phyloP scores from a whole-genome alignment of 2,113 vertebrate genomes.

The Proterorhinus semilunaris region DNA sequence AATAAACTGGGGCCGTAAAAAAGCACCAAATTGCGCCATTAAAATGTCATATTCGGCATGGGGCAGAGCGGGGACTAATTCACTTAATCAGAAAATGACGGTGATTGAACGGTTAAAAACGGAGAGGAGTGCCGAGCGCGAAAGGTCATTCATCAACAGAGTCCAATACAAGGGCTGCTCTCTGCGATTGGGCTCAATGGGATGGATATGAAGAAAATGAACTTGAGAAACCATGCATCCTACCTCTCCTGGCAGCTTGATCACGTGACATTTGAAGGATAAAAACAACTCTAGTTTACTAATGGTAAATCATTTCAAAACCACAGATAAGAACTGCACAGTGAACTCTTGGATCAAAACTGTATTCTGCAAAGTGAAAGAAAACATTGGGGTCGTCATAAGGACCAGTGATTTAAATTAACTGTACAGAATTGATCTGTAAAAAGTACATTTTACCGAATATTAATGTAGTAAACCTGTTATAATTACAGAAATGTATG shows the following conservation, averaged over 20 bases:
- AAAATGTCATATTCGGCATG: conserved; percentile 51
- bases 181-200: conserved; percentile 26
- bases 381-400: too few species aligned
- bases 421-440: too few species aligned
- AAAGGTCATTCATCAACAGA: conserved; percentile 56
- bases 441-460: too few species aligned
- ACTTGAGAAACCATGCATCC: conserved; percentile 29
- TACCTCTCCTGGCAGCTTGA: conserved; percentile 26
- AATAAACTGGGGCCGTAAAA: conserved; percentile 50
- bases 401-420: too few species aligned
- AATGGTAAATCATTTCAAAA: conserved; percentile 27
- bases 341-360: too few species aligned
- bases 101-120: conserved; percentile 35
- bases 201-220: conserved; percentile 20
- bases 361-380: too few species aligned
- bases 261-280: conserved; percentile 36
- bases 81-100: conserved; percentile 50
- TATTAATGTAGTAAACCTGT: too few species aligned
- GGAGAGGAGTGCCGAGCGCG: conserved; percentile 21
- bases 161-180: conserved; percentile 32
- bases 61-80: conserved; percentile 39
- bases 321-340: too few species aligned
- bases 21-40: conserved; percentile 46
- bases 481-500: too few species aligned
- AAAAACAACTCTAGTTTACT: conserved; percentile 57